A percentile compares a stretch with the other conserved stretches of the same genome.
Evolutionary conservation across 2,113 vertebrate genomes (phyloP).

Genomic region (Columba janthina): DNA sequence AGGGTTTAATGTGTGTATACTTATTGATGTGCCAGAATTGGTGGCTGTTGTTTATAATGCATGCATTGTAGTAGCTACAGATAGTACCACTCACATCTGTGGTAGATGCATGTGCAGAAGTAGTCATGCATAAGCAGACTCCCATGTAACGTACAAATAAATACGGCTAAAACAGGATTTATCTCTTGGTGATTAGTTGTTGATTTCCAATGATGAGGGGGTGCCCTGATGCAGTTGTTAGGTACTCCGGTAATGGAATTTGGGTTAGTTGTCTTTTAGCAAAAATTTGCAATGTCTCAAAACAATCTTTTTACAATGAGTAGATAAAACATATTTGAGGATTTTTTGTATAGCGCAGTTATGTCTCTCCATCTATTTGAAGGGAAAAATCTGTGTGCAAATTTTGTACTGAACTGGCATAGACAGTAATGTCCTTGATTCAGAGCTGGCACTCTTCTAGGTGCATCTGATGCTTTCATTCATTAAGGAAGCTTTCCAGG

Average conservation of each 20-base stretch:
- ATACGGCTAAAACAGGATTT: not conserved
- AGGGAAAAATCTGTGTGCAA: not conserved
- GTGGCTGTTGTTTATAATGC: not conserved
- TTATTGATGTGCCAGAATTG: not conserved
- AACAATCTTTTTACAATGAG: not conserved
- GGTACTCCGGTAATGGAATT: not conserved
- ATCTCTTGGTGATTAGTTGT: not conserved
- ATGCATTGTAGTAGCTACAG: not conserved
- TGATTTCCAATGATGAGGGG: not conserved
- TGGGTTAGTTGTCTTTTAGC: not conserved
- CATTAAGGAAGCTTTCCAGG: constrained; percentile 16
- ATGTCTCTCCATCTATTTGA: not conserved
- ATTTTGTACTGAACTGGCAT: not conserved
- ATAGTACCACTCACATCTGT: not conserved
- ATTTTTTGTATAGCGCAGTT: not conserved
- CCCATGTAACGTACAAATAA: not conserved
- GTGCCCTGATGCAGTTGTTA: not conserved
- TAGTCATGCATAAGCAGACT: not conserved
- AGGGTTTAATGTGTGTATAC: not conserved
- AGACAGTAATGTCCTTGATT: not conserved
- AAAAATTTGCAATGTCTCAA: not conserved
- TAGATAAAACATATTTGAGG: not conserved
- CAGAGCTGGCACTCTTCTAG: not conserved
- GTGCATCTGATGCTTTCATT: constrained; percentile 29
- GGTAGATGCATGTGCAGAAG: not conserved